Evolutionary conservation across 2,888 invertebrate species (phyloP).

Genomic region (Patella depressa): DNA sequence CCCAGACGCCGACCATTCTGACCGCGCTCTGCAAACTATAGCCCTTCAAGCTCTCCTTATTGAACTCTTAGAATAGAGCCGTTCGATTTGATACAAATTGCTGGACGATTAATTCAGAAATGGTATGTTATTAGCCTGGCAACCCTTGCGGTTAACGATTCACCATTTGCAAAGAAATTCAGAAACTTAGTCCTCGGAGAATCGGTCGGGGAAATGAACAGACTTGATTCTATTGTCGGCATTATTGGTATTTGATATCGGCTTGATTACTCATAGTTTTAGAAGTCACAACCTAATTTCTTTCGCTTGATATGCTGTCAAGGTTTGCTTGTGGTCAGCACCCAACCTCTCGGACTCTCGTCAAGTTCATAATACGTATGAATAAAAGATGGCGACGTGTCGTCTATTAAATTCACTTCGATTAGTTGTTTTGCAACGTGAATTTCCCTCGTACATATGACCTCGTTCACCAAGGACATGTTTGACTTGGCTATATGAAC

Average conservation of each 20-base stretch:
- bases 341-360: too few relatives aligned
- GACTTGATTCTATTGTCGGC: neutral
- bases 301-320: neutral
- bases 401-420: neutral
- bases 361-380: too few relatives aligned
- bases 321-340: too few relatives aligned
- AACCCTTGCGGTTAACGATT: neutral
- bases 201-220: neutral
- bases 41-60: neutral
- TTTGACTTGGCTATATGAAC: too few relatives aligned
- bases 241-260: neutral
- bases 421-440: neutral
- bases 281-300: neutral
- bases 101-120: neutral
- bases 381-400: neutral
- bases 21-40: neutral
- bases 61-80: neutral
- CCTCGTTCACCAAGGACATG: too few relatives aligned
- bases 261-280: neutral
- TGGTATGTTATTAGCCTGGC: neutral
- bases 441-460: neutral
- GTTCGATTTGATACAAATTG: neutral
- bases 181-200: neutral
- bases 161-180: neutral
- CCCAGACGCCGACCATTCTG: constrained; percentile 2